Conservation (phyloP, 1,140 invertebrate species). For the Ostrea edulis region DNA sequence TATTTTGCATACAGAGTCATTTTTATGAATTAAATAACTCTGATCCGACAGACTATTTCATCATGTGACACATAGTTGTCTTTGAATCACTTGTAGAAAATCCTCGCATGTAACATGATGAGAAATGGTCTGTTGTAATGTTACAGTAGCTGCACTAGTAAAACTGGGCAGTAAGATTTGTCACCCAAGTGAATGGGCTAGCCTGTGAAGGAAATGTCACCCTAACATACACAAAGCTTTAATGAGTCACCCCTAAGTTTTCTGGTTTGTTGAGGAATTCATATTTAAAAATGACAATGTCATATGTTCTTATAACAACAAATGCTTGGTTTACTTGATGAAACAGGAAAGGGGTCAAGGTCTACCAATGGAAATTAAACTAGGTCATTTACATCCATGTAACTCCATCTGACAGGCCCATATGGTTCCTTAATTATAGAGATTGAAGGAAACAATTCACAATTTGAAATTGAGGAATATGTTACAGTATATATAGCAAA, state of each 20-base stretch:
- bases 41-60: slow-evolving; percentile 1
- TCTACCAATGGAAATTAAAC: slow-evolving; percentile 1
- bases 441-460: background rate
- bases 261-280: background rate
- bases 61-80: slow-evolving; percentile 11
- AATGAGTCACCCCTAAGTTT: background rate
- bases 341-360: background rate
- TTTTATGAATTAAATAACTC: slow-evolving; percentile 30
- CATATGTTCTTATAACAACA: background rate
- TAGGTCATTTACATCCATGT: background rate
- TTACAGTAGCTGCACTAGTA: background rate
- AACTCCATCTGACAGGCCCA: background rate
- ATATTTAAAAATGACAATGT: background rate
- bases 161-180: background rate
- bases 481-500: background rate
- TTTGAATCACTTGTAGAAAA: slow-evolving; percentile 30
- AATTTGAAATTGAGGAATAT: background rate
- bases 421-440: background rate
- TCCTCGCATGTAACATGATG: background rate
- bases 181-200: background rate
- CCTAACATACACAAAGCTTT: background rate
- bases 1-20: slow-evolving; percentile 14
- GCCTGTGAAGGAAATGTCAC: background rate
- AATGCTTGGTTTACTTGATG: slow-evolving; percentile 14
- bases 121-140: slow-evolving; percentile 14